Conservation (phyloP, 2,888 invertebrate species). For the Serrognathus titanus region DNA sequence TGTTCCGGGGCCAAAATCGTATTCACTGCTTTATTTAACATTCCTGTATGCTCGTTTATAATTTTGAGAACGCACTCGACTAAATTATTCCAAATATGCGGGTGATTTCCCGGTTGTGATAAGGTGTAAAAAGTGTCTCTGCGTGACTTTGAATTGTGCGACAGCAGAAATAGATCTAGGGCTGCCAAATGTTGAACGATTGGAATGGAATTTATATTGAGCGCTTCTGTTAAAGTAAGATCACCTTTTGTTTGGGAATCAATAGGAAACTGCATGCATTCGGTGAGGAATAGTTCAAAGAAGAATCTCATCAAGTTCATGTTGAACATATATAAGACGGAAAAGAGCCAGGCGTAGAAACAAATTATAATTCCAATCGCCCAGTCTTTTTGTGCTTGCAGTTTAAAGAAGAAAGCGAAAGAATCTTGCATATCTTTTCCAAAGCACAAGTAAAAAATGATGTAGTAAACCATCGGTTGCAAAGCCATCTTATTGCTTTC, state of each 20-base stretch:
- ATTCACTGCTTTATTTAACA: constrained; percentile 50
- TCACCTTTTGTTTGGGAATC: constrained; percentile 46
- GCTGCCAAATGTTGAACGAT: constrained; percentile 74
- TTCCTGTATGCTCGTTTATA: constrained; percentile 63
- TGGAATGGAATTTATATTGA: constrained; percentile 59
- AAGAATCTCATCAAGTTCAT: constrained; percentile 68
- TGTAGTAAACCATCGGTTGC: constrained; percentile 61
- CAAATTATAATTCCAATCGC: constrained; percentile 45
- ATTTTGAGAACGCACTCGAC: constrained; percentile 61
- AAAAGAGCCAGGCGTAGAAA: constrained; percentile 66
- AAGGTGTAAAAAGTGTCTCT: constrained; percentile 67
- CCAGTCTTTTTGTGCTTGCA: constrained; percentile 52
- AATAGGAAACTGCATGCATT: constrained; percentile 65
- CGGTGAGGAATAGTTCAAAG: constrained; percentile 68
- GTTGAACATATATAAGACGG: constrained; percentile 65
- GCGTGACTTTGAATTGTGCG: constrained; percentile 59
- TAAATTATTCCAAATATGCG: constrained; percentile 80
- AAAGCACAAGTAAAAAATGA: constrained; percentile 59
- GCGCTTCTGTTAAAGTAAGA: constrained; percentile 59
- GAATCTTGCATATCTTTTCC: constrained; percentile 55
- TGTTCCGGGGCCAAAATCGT: constrained; percentile 1
- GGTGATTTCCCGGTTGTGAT: constrained; percentile 82
- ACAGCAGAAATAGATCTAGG: constrained; percentile 66
- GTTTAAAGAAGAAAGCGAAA: constrained; percentile 54
- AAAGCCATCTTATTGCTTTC: constrained; percentile 59